Percentiles rank a stretch among this genome's conserved stretches.
These are phyloP conservation scores for Eutrigla gurnardus DNA, from an alignment of 2,797 vertebrate species.

Conservation along the genomic window DNA sequence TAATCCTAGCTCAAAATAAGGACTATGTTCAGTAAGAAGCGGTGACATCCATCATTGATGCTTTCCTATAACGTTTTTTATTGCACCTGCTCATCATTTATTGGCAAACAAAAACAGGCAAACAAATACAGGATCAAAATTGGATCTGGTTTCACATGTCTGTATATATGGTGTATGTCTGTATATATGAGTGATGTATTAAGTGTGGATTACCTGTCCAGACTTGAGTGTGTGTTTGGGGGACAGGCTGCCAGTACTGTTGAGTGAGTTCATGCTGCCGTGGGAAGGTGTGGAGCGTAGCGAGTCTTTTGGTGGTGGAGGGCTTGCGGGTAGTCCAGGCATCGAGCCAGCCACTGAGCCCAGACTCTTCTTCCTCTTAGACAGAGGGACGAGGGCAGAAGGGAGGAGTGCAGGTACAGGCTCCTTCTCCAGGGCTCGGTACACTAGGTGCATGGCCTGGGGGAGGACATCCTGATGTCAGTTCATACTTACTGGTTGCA, in stretches of 20 bases:
- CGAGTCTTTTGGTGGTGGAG: constrained; percentile 94
- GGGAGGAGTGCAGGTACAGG: constrained; percentile 92
- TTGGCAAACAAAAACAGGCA: too few relatives aligned
- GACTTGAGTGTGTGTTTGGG: constrained; percentile 95
- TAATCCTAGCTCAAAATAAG: too few relatives aligned
- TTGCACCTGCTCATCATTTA: too few relatives aligned
- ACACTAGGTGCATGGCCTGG: constrained; percentile 99
- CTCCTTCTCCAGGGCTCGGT: constrained; percentile 97
- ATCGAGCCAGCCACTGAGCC: constrained; percentile 84
- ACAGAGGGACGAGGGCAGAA: constrained; percentile 90
- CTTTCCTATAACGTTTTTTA: too few relatives aligned
- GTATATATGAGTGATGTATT: too few relatives aligned
- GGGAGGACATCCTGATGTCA: constrained; percentile 18
- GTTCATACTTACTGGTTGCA: background rate
- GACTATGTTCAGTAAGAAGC: too few relatives aligned
- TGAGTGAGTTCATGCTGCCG: constrained; percentile 94
- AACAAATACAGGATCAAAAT: too few relatives aligned
- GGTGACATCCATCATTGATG: too few relatives aligned
- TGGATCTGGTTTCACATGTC: too few relatives aligned
- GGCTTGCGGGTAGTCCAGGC: constrained; percentile 92
- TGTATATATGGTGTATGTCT: background rate
- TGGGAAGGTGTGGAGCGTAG: constrained; percentile 96
- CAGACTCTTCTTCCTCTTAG: constrained; percentile 93
- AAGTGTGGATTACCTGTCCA: constrained; percentile 82
- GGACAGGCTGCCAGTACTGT: constrained; percentile 93